These are phyloP conservation scores for Rhingia campestris DNA, from an alignment of 2,888 invertebrate genomes.

Conservation along the genomic window DNA sequence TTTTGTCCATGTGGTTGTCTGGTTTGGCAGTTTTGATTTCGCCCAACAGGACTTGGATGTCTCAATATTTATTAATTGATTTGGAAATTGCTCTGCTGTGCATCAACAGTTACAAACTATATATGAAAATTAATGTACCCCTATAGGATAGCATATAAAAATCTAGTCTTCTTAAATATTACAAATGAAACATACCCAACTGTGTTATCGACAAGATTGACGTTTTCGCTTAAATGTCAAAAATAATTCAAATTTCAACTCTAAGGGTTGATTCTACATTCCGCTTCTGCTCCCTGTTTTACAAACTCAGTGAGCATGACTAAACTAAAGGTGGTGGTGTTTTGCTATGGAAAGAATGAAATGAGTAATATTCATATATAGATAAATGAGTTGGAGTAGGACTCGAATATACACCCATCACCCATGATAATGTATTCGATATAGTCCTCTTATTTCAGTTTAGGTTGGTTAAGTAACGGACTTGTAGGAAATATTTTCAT, in stretches of 20 bases:
- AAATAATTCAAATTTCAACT: slow-evolving; percentile 13
- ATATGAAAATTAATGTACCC: no score
- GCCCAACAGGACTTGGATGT: no score
- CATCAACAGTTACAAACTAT: no score
- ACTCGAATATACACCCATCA: slow-evolving; percentile 65
- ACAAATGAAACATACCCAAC: slow-evolving; percentile 25
- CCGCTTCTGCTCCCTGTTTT: slow-evolving; percentile 54
- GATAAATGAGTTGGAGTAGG: slow-evolving; percentile 59
- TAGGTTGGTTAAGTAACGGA: slow-evolving; percentile 70
- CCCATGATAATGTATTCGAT: slow-evolving; percentile 38
- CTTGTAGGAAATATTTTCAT: slow-evolving; percentile 49
- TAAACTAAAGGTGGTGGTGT: slow-evolving; percentile 1
- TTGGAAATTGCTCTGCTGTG: no score
- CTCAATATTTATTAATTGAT: no score
- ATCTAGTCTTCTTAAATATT: no score
- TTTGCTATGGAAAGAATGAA: slow-evolving; percentile 20
- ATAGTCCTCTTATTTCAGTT: slow-evolving; percentile 60
- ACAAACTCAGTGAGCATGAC: slow-evolving; percentile 60
- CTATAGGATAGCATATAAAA: no score
- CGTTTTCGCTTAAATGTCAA: slow-evolving; percentile 35
- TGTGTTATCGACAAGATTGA: slow-evolving; percentile 40
- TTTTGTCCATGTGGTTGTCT: no score
- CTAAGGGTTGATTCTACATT: slow-evolving; percentile 54
- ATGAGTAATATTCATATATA: slow-evolving; percentile 50
- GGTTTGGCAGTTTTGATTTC: no score